These are phyloP conservation scores for Hedychridium roseum DNA, from an alignment of 2,888 invertebrate genomes.

Conservation along the genomic window DNA sequence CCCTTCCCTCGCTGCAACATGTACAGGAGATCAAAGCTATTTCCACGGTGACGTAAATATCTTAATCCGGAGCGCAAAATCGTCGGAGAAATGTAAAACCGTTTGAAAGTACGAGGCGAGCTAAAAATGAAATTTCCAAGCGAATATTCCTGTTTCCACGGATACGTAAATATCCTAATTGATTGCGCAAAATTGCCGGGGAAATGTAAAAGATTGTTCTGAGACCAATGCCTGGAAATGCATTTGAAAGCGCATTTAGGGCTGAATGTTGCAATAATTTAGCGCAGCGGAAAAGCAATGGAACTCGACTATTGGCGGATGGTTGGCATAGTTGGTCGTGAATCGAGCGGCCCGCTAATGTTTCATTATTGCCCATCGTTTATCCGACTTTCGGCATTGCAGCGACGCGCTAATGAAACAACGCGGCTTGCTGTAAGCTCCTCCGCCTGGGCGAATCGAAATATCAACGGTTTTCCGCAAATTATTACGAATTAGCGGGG, in stretches of 20 bases:
- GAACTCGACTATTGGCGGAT: constrained; percentile 33
- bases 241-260: no score
- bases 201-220: no score
- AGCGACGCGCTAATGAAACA: constrained; percentile 46
- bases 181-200: constrained; percentile 25
- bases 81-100: no score
- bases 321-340: constrained; percentile 44
- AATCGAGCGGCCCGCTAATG: constrained; percentile 50
- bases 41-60: no score
- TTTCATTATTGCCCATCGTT: constrained; percentile 52
- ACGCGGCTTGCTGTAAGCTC: constrained; percentile 22
- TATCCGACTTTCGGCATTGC: constrained; percentile 37
- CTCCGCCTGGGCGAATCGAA: background rate
- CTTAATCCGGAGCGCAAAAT: no score
- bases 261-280: background rate
- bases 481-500: constrained; percentile 37
- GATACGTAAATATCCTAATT: no score
- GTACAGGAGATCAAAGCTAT: no score
- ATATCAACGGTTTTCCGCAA: no score
- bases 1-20: no score
- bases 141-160: no score
- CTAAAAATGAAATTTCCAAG: no score
- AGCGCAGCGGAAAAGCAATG: constrained; percentile 26
- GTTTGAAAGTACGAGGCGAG: no score
- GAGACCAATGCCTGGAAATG: constrained; percentile 17